Evolutionary conservation across 2,797 vertebrate species (phyloP), one percentile per base, ranked within the genome.

Genomic region (Phrynocephalus guinanensis): DNA sequence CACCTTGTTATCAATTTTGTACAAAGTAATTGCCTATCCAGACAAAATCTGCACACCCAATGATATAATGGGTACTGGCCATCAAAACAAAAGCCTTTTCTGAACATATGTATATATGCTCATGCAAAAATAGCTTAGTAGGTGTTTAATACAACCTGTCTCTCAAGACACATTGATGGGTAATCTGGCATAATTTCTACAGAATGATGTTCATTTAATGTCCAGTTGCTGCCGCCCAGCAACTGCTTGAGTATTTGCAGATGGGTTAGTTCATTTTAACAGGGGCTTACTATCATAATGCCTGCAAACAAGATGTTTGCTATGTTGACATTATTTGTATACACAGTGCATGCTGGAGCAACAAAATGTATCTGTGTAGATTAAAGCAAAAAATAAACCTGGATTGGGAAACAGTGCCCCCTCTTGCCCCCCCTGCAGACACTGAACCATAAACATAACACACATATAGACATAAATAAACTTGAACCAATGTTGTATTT

Each of bases 1-100:
- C 95, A 87, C 87, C 91, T 96, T 94, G 93, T 95, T 96, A 95
- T 89, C 20, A 16, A 94, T 92, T 93, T 88, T 94, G 92, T 52
- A 68, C 82, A 87, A 80, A 88, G 87, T 93, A 93, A 92, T 96
- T 28, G 5, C 11, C 79, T 91, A 84, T 88, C 93, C 88, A 93
- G 87, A 67, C 7, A 56, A 93, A 78, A 87, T 82, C 91, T 95
- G 80, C 84, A 90, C 33, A 86, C 90, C 88, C 9, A 1, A 88
- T 81, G 91, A 95, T 82, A 90, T 93, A 95, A 94, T 93, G 90
- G 91, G 83, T 87, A 81, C 90, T 95, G 94, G 90, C 91, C 95
- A 91, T 89, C 89, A 95, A 94, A 92, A 91, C 87, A 91, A 88
- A 87, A 5, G 0, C 83, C 72, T 94, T 91, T 68, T 90, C 92